These are phyloP conservation scores for Hycleus phaleratus DNA, from an alignment of 1,140 invertebrate genomes.

Conservation along the genomic window DNA sequence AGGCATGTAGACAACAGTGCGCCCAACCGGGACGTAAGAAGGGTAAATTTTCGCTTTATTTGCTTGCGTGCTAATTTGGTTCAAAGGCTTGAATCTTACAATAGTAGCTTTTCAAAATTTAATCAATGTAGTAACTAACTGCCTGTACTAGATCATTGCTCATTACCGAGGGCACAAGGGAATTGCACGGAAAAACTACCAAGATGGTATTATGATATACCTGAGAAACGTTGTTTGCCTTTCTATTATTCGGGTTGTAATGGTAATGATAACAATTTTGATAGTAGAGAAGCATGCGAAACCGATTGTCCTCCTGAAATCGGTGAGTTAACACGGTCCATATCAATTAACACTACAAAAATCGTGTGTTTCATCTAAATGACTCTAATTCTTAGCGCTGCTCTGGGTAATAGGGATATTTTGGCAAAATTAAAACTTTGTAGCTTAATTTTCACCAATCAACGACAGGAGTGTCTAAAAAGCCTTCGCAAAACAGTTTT, in stretches of 20 bases:
- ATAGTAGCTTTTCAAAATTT: background rate
- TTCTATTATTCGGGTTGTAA: slow-evolving; percentile 93
- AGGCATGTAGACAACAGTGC: slow-evolving; percentile 72
- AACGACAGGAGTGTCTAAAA: no score
- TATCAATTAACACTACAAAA: background rate
- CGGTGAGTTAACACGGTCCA: slow-evolving; percentile 51
- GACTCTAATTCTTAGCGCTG: no score
- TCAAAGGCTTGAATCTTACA: no score
- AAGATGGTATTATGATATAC: slow-evolving; percentile 79
- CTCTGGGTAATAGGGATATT: no score
- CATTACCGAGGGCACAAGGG: slow-evolving; percentile 67
- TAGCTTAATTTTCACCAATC: no score
- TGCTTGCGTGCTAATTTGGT: background rate
- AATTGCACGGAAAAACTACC: slow-evolving; percentile 70
- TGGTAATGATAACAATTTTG: slow-evolving; percentile 85
- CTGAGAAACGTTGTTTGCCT: slow-evolving; percentile 80
- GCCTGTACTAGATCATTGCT: slow-evolving; percentile 62
- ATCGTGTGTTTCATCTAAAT: no score
- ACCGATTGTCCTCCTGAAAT: slow-evolving; percentile 68
- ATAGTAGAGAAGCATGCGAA: slow-evolving; percentile 67
- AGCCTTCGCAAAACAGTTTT: no score
- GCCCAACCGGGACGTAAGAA: slow-evolving; percentile 60
- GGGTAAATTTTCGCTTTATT: slow-evolving; percentile 48
- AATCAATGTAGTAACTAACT: slow-evolving; percentile 1
- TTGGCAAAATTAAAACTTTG: no score